Base-by-base conservation (phyloP, 1,140 invertebrate genomes). In the Microplitis demolitor region DNA sequence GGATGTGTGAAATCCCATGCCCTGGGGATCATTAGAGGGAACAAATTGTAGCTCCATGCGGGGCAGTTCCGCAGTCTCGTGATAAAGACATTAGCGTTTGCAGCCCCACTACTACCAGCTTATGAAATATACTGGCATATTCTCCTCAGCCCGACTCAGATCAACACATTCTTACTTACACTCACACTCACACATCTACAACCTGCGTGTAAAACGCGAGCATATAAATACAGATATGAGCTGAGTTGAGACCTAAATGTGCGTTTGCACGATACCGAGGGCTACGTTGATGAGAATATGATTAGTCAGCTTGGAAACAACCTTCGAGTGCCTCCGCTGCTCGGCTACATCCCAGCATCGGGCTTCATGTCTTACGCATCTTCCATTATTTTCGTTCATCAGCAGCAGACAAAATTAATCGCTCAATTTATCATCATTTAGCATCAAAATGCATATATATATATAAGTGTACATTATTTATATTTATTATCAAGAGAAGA, bases 21-120 rank as follows among this genome's bases (percentile, higher is more conserved):
- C 62, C 45, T 16, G 31, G 50, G 64, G 72, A 74, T 76, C 72
- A 76, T 76, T 76, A 76, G 72, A 71, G 72, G 71, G 53, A 69
- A 73, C 67, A 75, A 75, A 72, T 75, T 75, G 71, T 75, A 66
- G 66, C 60, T 62, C 60, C 50, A 51, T 34, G 58, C 50, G 58
- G 45, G 69, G 62, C 62, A 69, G 64, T 74, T 74, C 56, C 37
- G 64, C 60, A 63, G 69, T 71, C 75, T 76, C 75, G 79, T 77
- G 81, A 82, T 83, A 80, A 79, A 83, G 81, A 83, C 81, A 83
- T 83, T 81, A 82, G 78, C 76, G 72, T 74, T 72, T 66, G 74
- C 69, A 61, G 35, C 9, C 14, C 11, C 11, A 45, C 39, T 11
- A 45, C 11, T 5, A 45, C 39, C 0, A 45, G 1, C 39, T 3